A percentile compares a stretch with the other conserved stretches of the same genome.
Conservation (phyloP, 1,140 invertebrate genomes). For the Drosophila asahinai region DNA sequence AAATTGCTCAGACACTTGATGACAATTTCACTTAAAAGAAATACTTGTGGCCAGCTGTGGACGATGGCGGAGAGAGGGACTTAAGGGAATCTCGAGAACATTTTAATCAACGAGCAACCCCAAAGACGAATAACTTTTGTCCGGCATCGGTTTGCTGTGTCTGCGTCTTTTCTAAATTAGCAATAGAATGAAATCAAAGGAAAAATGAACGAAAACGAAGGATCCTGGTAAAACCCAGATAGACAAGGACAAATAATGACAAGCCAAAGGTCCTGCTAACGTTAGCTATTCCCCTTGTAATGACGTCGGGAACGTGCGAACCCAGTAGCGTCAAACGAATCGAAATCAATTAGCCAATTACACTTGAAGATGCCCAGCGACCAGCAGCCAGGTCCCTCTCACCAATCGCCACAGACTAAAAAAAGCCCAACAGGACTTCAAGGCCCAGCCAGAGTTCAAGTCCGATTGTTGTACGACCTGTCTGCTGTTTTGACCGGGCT, state of each 20-base stretch:
- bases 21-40: slow-evolving; percentile 82
- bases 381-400: slow-evolving; percentile 28
- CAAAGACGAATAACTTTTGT: slow-evolving; percentile 75
- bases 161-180: slow-evolving; percentile 75
- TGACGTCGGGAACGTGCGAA: slow-evolving; percentile 63
- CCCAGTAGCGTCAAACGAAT: slow-evolving; percentile 64
- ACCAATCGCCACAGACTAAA: background rate
- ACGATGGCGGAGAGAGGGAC: slow-evolving; percentile 2
- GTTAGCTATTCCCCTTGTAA: slow-evolving; percentile 53
- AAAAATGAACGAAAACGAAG: slow-evolving; percentile 9
- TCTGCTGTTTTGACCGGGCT: slow-evolving; percentile 56
- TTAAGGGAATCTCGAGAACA: slow-evolving; percentile 38
- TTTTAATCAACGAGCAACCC: slow-evolving; percentile 73
- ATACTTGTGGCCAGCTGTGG: slow-evolving; percentile 51
- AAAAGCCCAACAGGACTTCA: slow-evolving; percentile 6
- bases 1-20: slow-evolving; percentile 79
- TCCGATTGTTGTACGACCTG: slow-evolving; percentile 56
- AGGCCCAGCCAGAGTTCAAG: slow-evolving; percentile 4
- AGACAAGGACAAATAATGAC: slow-evolving; percentile 74
- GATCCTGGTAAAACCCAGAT: slow-evolving; percentile 43
- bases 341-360: slow-evolving; percentile 83
- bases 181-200: slow-evolving; percentile 52
- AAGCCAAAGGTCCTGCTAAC: slow-evolving; percentile 74
- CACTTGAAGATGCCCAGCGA: slow-evolving; percentile 68
- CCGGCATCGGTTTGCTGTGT: slow-evolving; percentile 64